Evolutionary conservation across 2,113 vertebrate species (phyloP).

Genomic region (Leptobrachium leishanense): DNA sequence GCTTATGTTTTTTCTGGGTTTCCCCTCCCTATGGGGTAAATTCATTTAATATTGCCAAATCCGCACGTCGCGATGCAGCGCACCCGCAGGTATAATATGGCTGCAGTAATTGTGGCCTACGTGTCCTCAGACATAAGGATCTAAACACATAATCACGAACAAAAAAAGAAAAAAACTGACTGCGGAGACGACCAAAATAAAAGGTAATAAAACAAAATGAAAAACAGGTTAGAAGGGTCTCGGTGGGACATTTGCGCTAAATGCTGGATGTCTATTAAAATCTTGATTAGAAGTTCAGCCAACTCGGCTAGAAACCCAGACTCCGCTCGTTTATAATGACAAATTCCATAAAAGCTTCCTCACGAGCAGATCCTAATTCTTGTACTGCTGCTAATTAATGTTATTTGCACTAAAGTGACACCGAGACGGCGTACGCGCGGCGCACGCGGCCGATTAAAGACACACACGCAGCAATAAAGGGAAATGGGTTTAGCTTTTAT

Average conservation of each 20-base stretch:
- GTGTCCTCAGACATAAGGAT: slow-evolving; percentile 28
- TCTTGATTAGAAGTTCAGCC: slow-evolving; percentile 1
- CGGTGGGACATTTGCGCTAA: slow-evolving; percentile 40
- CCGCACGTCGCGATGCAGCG: no score
- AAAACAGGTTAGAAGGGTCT: slow-evolving; percentile 49
- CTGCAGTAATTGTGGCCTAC: not conserved
- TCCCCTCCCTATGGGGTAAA: no score
- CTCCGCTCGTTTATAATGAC: not conserved
- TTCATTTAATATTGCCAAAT: no score
- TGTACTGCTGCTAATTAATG: not conserved
- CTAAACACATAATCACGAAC: slow-evolving; percentile 32
- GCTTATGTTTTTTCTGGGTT: no score
- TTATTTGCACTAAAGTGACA: not conserved
- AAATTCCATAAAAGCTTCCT: not conserved
- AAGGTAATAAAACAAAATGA: slow-evolving; percentile 46
- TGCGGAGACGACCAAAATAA: slow-evolving; percentile 50
- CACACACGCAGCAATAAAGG: not conserved
- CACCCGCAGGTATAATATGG: no score
- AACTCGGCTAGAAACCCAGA: not conserved
- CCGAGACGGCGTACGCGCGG: not conserved
- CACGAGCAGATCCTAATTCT: not conserved
- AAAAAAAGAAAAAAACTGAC: slow-evolving; percentile 44
- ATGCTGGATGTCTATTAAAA: not conserved
- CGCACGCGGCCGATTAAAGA: not conserved
- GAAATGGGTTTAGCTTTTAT: no score